A percentile compares a stretch with the other conserved stretches of the same genome.
Conservation (phyloP, 2,113 vertebrate species). For the Chrysochloris asiatica region DNA sequence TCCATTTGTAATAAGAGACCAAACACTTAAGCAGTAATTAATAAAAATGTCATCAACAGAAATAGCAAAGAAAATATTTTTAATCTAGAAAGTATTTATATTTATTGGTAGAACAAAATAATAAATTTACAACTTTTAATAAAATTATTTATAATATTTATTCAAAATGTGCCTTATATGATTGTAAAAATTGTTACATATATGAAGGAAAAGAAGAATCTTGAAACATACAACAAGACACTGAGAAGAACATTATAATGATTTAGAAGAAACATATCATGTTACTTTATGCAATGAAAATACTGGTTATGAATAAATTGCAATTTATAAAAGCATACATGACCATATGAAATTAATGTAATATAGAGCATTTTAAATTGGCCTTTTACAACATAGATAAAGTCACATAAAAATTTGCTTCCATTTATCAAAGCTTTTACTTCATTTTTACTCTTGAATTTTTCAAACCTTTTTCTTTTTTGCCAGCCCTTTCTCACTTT, state of each 20-base stretch:
- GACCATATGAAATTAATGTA: neutral
- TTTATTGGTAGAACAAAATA: no score
- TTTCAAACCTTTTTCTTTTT: constrained; percentile 14
- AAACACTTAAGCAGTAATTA: neutral
- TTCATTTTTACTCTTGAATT: constrained; percentile 11
- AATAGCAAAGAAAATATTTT: no score
- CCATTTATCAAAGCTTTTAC: neutral
- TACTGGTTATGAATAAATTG: neutral
- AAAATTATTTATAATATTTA: neutral
- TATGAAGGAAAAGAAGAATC: neutral
- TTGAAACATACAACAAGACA: neutral
- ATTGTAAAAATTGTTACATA: neutral
- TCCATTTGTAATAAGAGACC: neutral
- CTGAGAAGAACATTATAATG: neutral
- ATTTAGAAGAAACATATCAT: neutral
- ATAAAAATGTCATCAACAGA: neutral
- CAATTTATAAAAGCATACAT: constrained; percentile 24
- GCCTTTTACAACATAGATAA: neutral
- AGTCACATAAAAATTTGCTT: neutral
- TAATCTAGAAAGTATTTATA: no score
- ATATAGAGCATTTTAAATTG: neutral
- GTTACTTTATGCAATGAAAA: neutral
- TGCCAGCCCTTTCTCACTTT: neutral
- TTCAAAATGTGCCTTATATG: neutral
- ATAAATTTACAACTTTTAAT: no score